Base-by-base conservation (phyloP, 2,797 vertebrate genomes). In the Aldrovandia affinis region DNA sequence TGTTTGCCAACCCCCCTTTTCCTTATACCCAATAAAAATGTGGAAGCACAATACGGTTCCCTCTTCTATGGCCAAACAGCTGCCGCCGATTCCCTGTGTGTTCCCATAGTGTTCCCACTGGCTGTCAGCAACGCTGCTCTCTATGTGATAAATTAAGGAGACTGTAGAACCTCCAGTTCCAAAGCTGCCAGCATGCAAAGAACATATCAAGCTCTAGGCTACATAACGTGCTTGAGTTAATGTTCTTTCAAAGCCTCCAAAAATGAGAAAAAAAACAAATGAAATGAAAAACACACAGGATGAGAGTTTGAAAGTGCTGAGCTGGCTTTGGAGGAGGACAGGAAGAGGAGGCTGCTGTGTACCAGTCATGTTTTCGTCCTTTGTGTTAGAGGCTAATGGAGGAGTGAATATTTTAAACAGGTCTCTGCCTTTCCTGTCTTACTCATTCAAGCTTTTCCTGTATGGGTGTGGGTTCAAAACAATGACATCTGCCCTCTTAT, bases 351-450 rank as follows among this genome's bases (percentile, higher is more conserved):
- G 65, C n/a, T n/a, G 15, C 7, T 1, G 22, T 91, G 88, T 93
- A 94, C 92, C 88, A 92, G 92, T 90, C 50, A 63, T 93, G 89
- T 92, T 90, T 90, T 84, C 89, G 86, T 92, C 92, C 81, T 28
- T 61, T 89, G 90, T 90, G 89, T 55, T 83, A 86, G 85, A 89
- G 87, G 91, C 92, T 95, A 95, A 95, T 96, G 94, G 93, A 95
- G 93, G 92, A 89, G 92, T 95, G 93, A 95, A 95, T 95, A 95
- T 95, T 95, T 96, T 93, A 95, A 93, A 90, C 90, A 91, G 89
- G 87, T 86, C 83, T 92, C 92, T 86, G 89, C 83, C 89, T 65
- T 50, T 77, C 47, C 55, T 61, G 90, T 87, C 86, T 87, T 85
- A 83, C 81, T 20, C 80, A 85, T 88, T 44, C 73, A 83, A 78